Evolutionary conservation across 2,888 invertebrate species (phyloP), one percentile per base, ranked within the genome.

Genomic region (Mesopsocus fuscifrons): DNA sequence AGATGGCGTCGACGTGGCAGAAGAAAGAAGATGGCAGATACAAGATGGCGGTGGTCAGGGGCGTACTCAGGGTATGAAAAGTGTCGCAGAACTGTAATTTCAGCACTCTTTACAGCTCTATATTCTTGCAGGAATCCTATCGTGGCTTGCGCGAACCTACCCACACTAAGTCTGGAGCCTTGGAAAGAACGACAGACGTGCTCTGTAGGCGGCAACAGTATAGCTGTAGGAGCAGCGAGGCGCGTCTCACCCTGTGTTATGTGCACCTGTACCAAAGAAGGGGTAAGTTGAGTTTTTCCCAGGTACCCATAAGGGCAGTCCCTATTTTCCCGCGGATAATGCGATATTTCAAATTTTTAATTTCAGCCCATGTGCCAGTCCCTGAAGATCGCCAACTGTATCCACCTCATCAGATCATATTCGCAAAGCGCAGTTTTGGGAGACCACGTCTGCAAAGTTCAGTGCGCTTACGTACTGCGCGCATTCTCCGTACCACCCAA

Each of bases 91-190:
- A n/a, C n/a, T n/a, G n/a, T n/a, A n/a, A n/a, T n/a, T n/a, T n/a
- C n/a, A n/a, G n/a, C n/a, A n/a, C n/a, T n/a, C n/a, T n/a, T n/a
- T n/a, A n/a, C n/a, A n/a, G n/a, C n/a, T n/a, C n/a, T n/a, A n/a
- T n/a, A 48, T 51, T 43, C 51, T 68, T 67, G 34, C 61, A 82
- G 82, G 44, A 83, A 83, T 54, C 68, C 69, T 41, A 66, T 74
- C 41, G 57, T 71, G 2, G 64, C 65, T 21, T 84, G 83, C 52
- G 60, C 66, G 41, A 66, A 72, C 49, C 57, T 83, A 51, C 76
- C 77, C 1, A 54, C 58, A 11, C 56, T 81, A 43, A 70, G 82
- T 59, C 61, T 82, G 22, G 65, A 62, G 43, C 60, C 62, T 40
- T 83, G 82, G 71, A 68, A 65, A 51, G 65, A 63, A 41, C 51